phyloP scores from a whole-genome alignment of 2,113 vertebrate species.

The Dasyornis broadbenti region DNA sequence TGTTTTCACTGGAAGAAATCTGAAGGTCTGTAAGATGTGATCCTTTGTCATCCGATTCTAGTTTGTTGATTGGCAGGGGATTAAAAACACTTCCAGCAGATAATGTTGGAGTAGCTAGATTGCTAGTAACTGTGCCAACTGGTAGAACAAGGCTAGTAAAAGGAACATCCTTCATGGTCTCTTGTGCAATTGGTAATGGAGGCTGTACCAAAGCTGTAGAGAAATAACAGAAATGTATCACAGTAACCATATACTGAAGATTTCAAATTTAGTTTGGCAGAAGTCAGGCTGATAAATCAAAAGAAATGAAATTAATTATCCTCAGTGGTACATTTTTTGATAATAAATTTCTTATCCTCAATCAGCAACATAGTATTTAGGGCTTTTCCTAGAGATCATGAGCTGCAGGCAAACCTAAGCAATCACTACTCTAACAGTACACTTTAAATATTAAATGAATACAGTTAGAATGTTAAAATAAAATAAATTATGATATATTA shows the following conservation, averaged over 20 bases:
- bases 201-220: slow-evolving; percentile 83
- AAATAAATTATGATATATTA: not conserved
- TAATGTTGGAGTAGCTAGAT: slow-evolving; percentile 70
- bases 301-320: not conserved
- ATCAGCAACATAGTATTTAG: not conserved
- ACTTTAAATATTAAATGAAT: not conserved
- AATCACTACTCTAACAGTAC: not conserved
- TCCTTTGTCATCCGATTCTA: slow-evolving; percentile 80
- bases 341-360: not conserved
- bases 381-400: not conserved
- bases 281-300: not conserved
- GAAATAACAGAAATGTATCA: not conserved
- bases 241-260: not conserved
- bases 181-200: slow-evolving; percentile 81
- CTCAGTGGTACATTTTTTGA: not conserved
- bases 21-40: slow-evolving; percentile 79
- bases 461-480: not conserved
- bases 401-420: not conserved
- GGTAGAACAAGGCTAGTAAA: slow-evolving; percentile 86
- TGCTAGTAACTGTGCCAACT: slow-evolving; percentile 72
- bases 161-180: slow-evolving; percentile 84
- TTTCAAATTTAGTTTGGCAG: not conserved
- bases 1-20: slow-evolving; percentile 80
- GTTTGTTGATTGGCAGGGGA: slow-evolving; percentile 74
- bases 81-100: slow-evolving; percentile 85